Evolutionary conservation across 2,113 vertebrate genomes (phyloP), one percentile per base, ranked within the genome.

Genomic region (Meleagris gallopavo): DNA sequence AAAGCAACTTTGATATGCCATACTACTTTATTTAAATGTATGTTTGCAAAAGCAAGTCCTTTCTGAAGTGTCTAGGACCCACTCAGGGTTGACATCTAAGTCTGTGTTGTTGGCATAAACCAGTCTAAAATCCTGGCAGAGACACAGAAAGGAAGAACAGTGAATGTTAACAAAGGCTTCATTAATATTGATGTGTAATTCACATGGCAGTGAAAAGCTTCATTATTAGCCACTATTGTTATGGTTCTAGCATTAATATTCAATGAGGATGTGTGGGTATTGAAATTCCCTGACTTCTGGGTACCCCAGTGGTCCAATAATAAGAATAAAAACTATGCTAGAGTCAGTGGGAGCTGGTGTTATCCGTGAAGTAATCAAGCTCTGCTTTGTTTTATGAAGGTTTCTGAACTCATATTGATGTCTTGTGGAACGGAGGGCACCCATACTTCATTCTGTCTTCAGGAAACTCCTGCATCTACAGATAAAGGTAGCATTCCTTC

Each of bases 161-260:
- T 62, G 95, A 87, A 88, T 95, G 78, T 96, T 96, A 97, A 97
- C 95, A 96, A 97, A 96, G 86, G 48, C 93, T 92, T 97, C 96
- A 97, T 97, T 97, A 97, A 97, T 97, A 97, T 97, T 97, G 96
- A 97, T 97, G 91, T 43, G 64, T 92, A 96, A 97, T 97, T 97
- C 95, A 91, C 93, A 95, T 86, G 88, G 95, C 81, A 92, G 89
- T 3, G 5, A 91, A 95, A 93, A 95, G 91, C 95, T 91, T 92
- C 86, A 89, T 97, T 97, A 96, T 97, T 97, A 97, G 96, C 90
- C 86, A 80, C 94, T 91, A 91, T 96, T 97, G 95, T 96, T 95
- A 93, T 80, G 40, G 75, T 93, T 93, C 58, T 86, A 88, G 71
- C 94, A 96, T 97, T 96, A 97, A 97, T 96, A 97, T 96, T 97